Evolutionary conservation across 2,113 vertebrate species (phyloP), one percentile per base, ranked within the genome.

Genomic region (Aviceda subcristata): DNA sequence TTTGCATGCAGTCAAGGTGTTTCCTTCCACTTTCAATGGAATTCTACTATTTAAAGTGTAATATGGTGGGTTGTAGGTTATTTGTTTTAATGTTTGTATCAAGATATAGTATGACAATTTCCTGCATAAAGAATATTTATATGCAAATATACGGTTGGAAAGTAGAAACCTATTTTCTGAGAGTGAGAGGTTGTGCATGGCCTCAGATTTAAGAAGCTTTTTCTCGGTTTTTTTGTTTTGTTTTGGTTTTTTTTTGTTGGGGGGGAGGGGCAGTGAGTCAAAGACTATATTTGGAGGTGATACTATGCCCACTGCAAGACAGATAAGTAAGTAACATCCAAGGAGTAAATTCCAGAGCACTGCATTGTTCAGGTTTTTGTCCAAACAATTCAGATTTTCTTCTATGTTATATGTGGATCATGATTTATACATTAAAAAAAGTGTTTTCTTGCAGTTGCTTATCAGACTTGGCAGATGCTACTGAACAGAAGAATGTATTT

Each of bases 401-500:
- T 59, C 32, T 7, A 0, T 39, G 32, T 80, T 87, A 39, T 11
- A 71, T 18, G 8, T 0, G 5, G 74, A 82, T 88, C 57, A 69
- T 51, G 38, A 86, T 95, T 96, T 89, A 51, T 77, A 78, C 74
- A 74, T 88, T 79, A 11, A 53, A 81, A 95, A 84, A 86, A 76
- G 10, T 34, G 17, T 79, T 77, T 92, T 56, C 78, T 92, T 91
- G 46, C 66, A 45, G 23, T 92, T 93, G 78, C 92, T 97, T 97
- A 97, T 97, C 96, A 81, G 88, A 23, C 43, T 63, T 80, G 79
- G 91, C 96, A 97, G 94, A 88, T 95, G 79, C 39, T 86, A 6
- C 79, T 51, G 73, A 60, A 69, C 76, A 68, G 71, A 88, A 87
- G 59, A 94, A 75, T 15, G 27, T 55, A 48, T 36, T 21, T 76